These are phyloP conservation scores for Diplodus sargus DNA, from an alignment of 2,797 vertebrate species.

Conservation along the genomic window DNA sequence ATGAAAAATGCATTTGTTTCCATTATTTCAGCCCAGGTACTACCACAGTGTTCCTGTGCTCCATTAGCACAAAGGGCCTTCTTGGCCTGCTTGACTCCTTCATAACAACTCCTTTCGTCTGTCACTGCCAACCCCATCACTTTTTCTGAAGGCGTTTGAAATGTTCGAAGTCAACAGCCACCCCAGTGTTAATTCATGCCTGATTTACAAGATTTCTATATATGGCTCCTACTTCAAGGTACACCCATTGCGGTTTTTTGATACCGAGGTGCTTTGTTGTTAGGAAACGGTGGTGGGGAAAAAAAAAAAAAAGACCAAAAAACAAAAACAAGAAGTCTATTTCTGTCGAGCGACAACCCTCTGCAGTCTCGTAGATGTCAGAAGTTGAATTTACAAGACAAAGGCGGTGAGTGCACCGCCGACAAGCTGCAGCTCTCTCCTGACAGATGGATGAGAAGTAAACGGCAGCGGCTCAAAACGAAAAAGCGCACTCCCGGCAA, in stretches of 20 bases:
- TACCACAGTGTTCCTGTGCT: slow-evolving; percentile 60
- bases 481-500: slow-evolving; percentile 63
- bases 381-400: slow-evolving; percentile 84
- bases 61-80: slow-evolving; percentile 56
- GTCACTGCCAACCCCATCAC: slow-evolving; percentile 58
- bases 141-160: slow-evolving; percentile 70
- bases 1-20: slow-evolving; percentile 74
- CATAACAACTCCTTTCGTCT: slow-evolving; percentile 60
- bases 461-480: slow-evolving; percentile 74
- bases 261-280: slow-evolving; percentile 82
- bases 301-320: slow-evolving; percentile 48
- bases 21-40: slow-evolving; percentile 66
- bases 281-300: slow-evolving; percentile 55
- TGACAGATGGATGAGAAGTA: slow-evolving; percentile 81
- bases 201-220: slow-evolving; percentile 82
- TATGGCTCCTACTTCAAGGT: slow-evolving; percentile 82
- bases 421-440: slow-evolving; percentile 74
- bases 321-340: slow-evolving; percentile 81
- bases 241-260: slow-evolving; percentile 77
- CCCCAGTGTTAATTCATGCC: slow-evolving; percentile 69
- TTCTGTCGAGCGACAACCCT: slow-evolving; percentile 83
- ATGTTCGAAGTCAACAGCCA: slow-evolving; percentile 64
- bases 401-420: slow-evolving; percentile 74
- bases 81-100: slow-evolving; percentile 59
- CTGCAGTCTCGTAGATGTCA: slow-evolving; percentile 79